Percentiles rank a stretch among this genome's conserved stretches.
Evolutionary conservation across 2,113 vertebrate species (phyloP).

Genomic region (Prunella himalayana): DNA sequence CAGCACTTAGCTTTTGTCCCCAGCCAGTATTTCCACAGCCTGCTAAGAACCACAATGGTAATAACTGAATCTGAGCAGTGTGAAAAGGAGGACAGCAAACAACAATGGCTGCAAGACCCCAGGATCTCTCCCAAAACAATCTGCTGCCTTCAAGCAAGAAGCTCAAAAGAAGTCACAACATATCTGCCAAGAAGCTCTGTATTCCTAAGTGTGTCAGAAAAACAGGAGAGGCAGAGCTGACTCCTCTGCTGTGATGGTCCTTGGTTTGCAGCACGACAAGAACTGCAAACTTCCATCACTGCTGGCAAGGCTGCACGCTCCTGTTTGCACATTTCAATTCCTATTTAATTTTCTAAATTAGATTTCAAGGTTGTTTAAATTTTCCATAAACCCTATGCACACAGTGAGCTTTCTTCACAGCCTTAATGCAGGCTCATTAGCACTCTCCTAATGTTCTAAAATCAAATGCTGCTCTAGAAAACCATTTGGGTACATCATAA

Average conservation of each 20-base stretch:
- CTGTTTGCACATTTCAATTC: not conserved
- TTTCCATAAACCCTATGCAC: not conserved
- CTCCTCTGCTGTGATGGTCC: not conserved
- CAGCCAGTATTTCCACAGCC: not conserved
- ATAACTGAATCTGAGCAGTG: not conserved
- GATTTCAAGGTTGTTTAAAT: conserved; percentile 19
- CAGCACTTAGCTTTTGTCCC: not conserved
- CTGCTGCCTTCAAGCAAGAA: not conserved
- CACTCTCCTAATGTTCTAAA: not conserved
- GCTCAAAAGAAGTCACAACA: not conserved
- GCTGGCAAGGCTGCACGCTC: not conserved
- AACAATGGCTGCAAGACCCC: not conserved
- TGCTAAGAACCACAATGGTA: not conserved
- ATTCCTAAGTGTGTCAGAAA: not conserved
- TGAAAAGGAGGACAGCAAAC: not conserved
- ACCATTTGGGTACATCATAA: not conserved
- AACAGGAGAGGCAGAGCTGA: not conserved
- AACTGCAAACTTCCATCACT: not conserved
- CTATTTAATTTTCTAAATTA: conserved; percentile 4
- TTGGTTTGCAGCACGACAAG: not conserved
- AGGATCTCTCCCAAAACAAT: not conserved
- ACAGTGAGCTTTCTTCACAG: not conserved
- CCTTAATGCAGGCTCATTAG: not conserved
- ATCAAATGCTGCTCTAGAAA: not conserved
- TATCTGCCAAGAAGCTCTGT: not conserved